Evolutionary conservation across 2,113 vertebrate species (phyloP), one percentile per base, ranked within the genome.

Genomic region (Boleophthalmus pectinirostris): DNA sequence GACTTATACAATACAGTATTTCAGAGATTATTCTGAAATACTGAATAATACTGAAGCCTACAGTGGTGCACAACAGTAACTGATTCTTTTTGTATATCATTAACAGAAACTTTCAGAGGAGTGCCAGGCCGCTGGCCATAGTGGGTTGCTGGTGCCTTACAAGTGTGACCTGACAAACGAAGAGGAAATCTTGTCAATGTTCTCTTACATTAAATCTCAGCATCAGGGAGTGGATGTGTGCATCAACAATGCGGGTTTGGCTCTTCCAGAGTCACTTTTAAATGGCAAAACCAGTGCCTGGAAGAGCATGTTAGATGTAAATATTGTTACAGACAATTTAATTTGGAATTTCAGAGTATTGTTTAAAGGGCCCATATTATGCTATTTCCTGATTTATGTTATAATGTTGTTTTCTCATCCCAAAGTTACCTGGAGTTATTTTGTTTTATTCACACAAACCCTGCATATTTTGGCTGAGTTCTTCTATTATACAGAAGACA

Each of bases 151-250:
- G 77, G 85, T 96, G 70, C 94, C 95, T 0, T 94, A 94, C 89
- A 95, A 94, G 89, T 97, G 95, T 2, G 95, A 97, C 78, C 85
- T 97, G 75, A 92, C 90, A 45, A 94, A 88, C 0, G 94, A 96
- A 73, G 95, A 96, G 72, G 96, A 97, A 88, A 96, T 96, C 74
- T 84, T 96, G 25, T 94, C 96, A 61, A 96, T 97, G 96, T 97
- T 97, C 83, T 92, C 94, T 0, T 92, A 93, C 51, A 93, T 97
- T 88, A 94, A 87, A 73, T 92, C 87, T 3, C 92, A 94, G 21
- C 92, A 96, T 74, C 85, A 89, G 2, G 95, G 96, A 0, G 93
- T 98, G 58, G 96, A 96, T 0, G 95, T 97, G 35, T 98, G 96
- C 88, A 94, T 98, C 93, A 97, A 96, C 90, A 98, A 97, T 0